Conservation (phyloP, 2,888 invertebrate genomes). For the Sphaeridia pumilis region DNA sequence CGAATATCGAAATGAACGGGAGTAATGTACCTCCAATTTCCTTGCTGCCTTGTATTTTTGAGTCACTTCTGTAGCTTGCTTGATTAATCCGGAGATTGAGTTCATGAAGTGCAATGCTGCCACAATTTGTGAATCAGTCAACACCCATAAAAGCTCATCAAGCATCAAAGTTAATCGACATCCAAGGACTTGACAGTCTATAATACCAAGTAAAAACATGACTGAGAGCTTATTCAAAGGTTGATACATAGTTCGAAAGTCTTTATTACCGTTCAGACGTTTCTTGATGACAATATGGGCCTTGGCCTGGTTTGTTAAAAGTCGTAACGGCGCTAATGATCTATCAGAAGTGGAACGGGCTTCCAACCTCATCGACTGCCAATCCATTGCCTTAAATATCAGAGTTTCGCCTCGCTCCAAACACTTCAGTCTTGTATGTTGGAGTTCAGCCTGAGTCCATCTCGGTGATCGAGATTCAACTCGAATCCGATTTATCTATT, state of each 20-base stretch:
- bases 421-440: slow-evolving; percentile 84
- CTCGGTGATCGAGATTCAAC: slow-evolving; percentile 89
- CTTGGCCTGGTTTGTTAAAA: slow-evolving; percentile 86
- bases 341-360: slow-evolving; percentile 67
- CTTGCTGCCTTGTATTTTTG: slow-evolving; percentile 70
- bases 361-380: slow-evolving; percentile 94
- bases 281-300: slow-evolving; percentile 95
- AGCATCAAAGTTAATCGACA: slow-evolving; percentile 83
- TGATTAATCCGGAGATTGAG: slow-evolving; percentile 68
- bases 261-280: slow-evolving; percentile 57
- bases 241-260: neutral
- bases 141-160: slow-evolving; percentile 92
- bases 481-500: slow-evolving; percentile 77
- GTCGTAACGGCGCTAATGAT: slow-evolving; percentile 71
- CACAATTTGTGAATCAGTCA: slow-evolving; percentile 89
- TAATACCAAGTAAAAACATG: no score
- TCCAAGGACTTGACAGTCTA: slow-evolving; percentile 86
- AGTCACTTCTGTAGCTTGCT: slow-evolving; percentile 64
- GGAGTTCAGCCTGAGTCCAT: slow-evolving; percentile 75
- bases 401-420: slow-evolving; percentile 75
- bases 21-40: slow-evolving; percentile 56
- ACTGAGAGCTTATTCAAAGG: neutral
- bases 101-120: slow-evolving; percentile 83
- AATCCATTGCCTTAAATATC: slow-evolving; percentile 92
- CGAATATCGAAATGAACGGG: neutral